Base-by-base conservation (phyloP, 2,113 vertebrate genomes). In the Hippocampus barbouri region DNA sequence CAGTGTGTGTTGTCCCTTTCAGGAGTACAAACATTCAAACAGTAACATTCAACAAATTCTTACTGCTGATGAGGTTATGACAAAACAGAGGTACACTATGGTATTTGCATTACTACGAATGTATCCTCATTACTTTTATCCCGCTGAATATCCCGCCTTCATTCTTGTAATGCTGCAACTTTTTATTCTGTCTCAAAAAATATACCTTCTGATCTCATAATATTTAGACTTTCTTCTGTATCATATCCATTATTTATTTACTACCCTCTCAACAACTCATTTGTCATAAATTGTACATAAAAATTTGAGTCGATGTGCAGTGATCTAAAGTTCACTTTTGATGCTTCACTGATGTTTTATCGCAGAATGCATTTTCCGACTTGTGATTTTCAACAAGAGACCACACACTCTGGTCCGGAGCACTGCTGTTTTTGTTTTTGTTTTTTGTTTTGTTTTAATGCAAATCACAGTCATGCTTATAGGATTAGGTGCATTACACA, bases 401-500 rank as follows among this genome's bases (percentile, higher is more conserved):
- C 62, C 21, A 43, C 20, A 64, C 10, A 40, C 34, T 63, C 18
- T 38, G 16, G 11, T 25, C n/a, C 9, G 3, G 6, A 11, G n/a
- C 2, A 25, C 8, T 57, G 54, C 54, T 25, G n/a, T 23, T 59
- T 59, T 59, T 14, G 5, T 23, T 54, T 8, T 54, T 21, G 27
- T 30, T 54, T 21, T 62, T 62, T 3, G 10, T 62, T 70, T 53
- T 61, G 1, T 38, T 51, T 25, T 54, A 49, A 71, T 69, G 38
- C 45, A 47, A 70, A 8, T 69, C 18, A 67, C 71, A 41, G 53
- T 7, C 43, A 3, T 67, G 21, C n/a, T 4, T 71, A 40, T 15
- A 41, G 60, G 41, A 65, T 64, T 54, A 3, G 59, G 66, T 66
- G n/a, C 72, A 41, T 34, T 51, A 27, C 38, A 34, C 53, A 51